Percentiles rank a stretch among this genome's conserved stretches.
Evolutionary conservation across 2,888 invertebrate genomes (phyloP).

Genomic region (Invenusta paracnida): DNA sequence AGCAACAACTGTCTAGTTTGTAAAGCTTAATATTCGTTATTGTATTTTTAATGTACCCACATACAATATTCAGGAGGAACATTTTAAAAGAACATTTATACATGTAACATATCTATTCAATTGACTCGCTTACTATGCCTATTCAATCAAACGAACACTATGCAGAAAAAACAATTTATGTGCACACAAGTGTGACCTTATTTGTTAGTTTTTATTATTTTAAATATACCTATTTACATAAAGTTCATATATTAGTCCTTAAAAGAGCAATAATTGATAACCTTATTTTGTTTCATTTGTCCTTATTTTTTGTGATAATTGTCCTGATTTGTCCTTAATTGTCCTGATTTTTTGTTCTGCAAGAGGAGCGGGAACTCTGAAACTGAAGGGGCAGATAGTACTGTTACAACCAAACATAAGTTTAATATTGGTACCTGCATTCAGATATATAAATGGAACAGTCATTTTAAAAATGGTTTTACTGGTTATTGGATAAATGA

Average conservation of each 20-base stretch:
- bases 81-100: not conserved
- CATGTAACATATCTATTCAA: not conserved
- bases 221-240: not conserved
- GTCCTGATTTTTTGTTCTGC: conserved; percentile 27
- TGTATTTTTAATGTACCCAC: not conserved
- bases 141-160: not conserved
- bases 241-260: not conserved
- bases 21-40: not conserved
- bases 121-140: not conserved
- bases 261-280: not conserved
- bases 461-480: too few species aligned
- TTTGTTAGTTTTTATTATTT: not conserved
- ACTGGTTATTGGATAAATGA: too few species aligned
- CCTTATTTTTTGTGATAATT: not conserved
- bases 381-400: too few species aligned
- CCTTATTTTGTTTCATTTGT: not conserved
- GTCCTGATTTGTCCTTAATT: conserved; percentile 15
- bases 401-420: too few species aligned
- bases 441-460: too few species aligned
- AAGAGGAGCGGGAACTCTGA: not conserved
- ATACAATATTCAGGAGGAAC: not conserved
- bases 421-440: too few species aligned
- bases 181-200: not conserved
- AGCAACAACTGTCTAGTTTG: not conserved
- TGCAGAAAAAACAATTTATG: not conserved